A percentile compares a stretch with the other conserved stretches of the same genome.
Evolutionary conservation across 2,797 vertebrate species (phyloP).

Genomic region (Schizothorax lantsangensis): DNA sequence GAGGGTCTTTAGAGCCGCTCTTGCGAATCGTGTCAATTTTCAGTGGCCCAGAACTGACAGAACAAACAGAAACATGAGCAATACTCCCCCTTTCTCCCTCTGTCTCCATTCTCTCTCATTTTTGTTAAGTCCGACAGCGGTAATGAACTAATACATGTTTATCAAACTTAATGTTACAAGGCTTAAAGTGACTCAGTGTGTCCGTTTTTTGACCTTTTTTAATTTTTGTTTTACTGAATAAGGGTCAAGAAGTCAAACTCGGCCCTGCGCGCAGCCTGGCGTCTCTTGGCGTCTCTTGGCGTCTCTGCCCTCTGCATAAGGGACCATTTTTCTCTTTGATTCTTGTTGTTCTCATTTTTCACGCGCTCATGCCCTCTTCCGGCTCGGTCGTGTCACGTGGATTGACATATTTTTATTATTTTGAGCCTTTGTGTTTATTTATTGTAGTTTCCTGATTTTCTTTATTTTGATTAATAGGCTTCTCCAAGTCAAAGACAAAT

Average conservation of each 20-base stretch:
- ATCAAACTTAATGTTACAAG: background rate
- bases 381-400: background rate
- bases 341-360: conserved; percentile 47
- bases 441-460: background rate
- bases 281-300: conserved; percentile 20
- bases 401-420: conserved; percentile 5
- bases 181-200: background rate
- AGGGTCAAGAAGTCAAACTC: background rate
- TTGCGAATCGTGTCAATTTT: conserved; percentile 84
- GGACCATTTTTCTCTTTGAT: conserved; percentile 29
- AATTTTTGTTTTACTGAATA: background rate
- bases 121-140: background rate
- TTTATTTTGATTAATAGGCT: conserved; percentile 10
- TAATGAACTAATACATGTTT: background rate
- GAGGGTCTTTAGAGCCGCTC: conserved; percentile 63
- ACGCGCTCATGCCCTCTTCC: conserved; percentile 20
- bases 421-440: background rate
- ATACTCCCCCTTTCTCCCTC: conserved; percentile 51
- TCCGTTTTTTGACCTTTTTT: background rate
- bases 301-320: background rate
- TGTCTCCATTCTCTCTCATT: background rate
- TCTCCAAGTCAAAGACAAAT: background rate
- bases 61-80: conserved; percentile 88
- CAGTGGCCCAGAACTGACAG: conserved; percentile 84
- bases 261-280: conserved; percentile 5